Evolutionary conservation across 2,113 vertebrate genomes (phyloP), one percentile per base, ranked within the genome.

Genomic region (Anser cygnoides): DNA sequence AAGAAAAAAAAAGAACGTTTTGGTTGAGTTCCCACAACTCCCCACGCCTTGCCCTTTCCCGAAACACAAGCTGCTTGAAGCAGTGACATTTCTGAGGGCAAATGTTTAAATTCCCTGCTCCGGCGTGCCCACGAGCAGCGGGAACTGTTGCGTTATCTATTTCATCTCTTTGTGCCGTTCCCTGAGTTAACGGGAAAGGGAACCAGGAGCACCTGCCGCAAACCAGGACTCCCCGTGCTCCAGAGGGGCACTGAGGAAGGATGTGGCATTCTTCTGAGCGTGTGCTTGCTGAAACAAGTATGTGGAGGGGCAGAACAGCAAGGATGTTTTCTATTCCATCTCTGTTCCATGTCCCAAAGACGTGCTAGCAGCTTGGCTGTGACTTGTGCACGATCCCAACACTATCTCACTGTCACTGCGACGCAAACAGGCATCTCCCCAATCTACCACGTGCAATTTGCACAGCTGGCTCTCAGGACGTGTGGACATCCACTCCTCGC

Each of bases 401-500:
- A 15, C 0, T 2, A 33, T 22, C n/a, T 16, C 58, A 12, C 28
- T 8, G 2, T 46, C 52, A 1, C 62, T 31, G 62, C 86, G 15
- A 5, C 1, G 22, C 68, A 58, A 76, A 65, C 12, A 13, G 25
- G 35, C 26, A 23, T 9, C 57, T 37, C 33, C 13, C 58, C 37
- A 0, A 35, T 11, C 25, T 5, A 46, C 43, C 26, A 4, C 5
- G 66, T 18, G 79, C 23, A 2, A 11, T 13, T 21, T 21, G 67
- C 57, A 35, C 39, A 65, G 76, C 71, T 46, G 67, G 65, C 66
- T 54, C 50, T 5, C 5, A 6, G 61, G 65, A 37, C 44, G 39
- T 1, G 1, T 0, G 4, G 55, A 26, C 52, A 62, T 2, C 0
- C 26, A 3, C n/a, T 57, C 65, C 54, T 9, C 16, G 33, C 6